Base-by-base conservation (phyloP, 2,888 invertebrate species). In the Pyrochroa serraticornis region DNA sequence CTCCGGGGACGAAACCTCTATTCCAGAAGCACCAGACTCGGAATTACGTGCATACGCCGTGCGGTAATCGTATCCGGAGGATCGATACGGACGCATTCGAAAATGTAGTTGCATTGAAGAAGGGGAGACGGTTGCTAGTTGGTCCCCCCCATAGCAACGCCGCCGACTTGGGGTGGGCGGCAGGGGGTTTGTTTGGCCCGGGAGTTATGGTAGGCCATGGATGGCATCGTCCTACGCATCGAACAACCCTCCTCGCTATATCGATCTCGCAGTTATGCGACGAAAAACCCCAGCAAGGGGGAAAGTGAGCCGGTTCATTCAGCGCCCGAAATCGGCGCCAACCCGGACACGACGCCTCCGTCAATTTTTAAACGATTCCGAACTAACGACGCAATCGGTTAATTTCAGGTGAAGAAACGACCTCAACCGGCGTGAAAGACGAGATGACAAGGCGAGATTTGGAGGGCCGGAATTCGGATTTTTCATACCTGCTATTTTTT, bases 131-230 rank as follows among this genome's bases (percentile, higher is more conserved):
- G 70, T 69, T 68, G 71, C 72, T 70, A 71, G 68, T 61, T 64
- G 60, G 64, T 43, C 50, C 71, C 71, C n/a, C 73, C 72, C 73
- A 67, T 73, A 71, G 73, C 73, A 73, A 73, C 73, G 66, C 63
- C 55, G 68, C 53, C 64, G 62, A 63, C 65, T 64, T 64, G 51
- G 38, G 61, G 55, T 41, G 63, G 48, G 64, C 51, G 61, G 60
- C 64, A 57, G 63, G 61, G 72, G 72, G 71, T 74, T 74, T 72
- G 72, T 74, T 74, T 73, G 67, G 73, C 71, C 73, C 71, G 72
- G 71, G 72, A 70, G 71, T 74, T 74, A 71, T 71, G 72, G 71
- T 71, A 74, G 74, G 74, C 65, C 71, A 74, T 71, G 71, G 69
- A 66, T 67, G 51, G 53, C 67, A 65, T 64, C 68, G 65, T 64